phyloP scores from a whole-genome alignment of 2,888 invertebrate species.

The Eristalis arbustorum region DNA sequence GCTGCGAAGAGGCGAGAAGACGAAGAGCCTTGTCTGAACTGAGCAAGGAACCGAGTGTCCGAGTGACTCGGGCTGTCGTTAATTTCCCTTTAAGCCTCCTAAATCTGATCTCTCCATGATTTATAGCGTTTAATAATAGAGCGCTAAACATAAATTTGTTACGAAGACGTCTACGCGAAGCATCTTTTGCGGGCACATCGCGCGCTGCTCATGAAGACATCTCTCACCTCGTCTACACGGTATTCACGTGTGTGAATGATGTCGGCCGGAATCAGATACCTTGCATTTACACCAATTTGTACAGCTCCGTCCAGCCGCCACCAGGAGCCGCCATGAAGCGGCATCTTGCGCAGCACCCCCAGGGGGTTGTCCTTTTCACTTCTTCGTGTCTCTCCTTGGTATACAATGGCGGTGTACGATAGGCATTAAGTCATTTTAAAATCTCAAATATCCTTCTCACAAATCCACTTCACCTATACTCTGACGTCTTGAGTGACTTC shows the following conservation, averaged over 20 bases:
- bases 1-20: background rate
- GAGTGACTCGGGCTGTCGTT: slow-evolving; percentile 52
- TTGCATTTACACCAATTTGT: slow-evolving; percentile 50
- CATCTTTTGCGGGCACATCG: slow-evolving; percentile 43
- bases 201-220: slow-evolving; percentile 50
- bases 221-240: slow-evolving; percentile 46
- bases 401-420: background rate
- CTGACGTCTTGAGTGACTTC: slow-evolving; percentile 66
- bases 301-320: slow-evolving; percentile 32
- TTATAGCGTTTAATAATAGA: slow-evolving; percentile 71
- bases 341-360: slow-evolving; percentile 39
- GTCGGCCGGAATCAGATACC: slow-evolving; percentile 23
- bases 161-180: slow-evolving; percentile 47
- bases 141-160: slow-evolving; percentile 68
- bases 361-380: slow-evolving; percentile 47
- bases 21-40: slow-evolving; percentile 9
- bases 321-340: slow-evolving; percentile 47
- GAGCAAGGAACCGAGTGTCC: slow-evolving; percentile 13
- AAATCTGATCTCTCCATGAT: slow-evolving; percentile 69
- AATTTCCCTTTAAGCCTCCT: slow-evolving; percentile 65
- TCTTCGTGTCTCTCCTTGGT: background rate
- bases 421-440: slow-evolving; percentile 65
- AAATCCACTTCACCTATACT: slow-evolving; percentile 16
- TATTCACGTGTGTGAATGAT: slow-evolving; percentile 40
- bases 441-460: slow-evolving; percentile 47